Evolutionary conservation across 2,113 vertebrate species (phyloP).

Genomic region (Coturnix japonica): DNA sequence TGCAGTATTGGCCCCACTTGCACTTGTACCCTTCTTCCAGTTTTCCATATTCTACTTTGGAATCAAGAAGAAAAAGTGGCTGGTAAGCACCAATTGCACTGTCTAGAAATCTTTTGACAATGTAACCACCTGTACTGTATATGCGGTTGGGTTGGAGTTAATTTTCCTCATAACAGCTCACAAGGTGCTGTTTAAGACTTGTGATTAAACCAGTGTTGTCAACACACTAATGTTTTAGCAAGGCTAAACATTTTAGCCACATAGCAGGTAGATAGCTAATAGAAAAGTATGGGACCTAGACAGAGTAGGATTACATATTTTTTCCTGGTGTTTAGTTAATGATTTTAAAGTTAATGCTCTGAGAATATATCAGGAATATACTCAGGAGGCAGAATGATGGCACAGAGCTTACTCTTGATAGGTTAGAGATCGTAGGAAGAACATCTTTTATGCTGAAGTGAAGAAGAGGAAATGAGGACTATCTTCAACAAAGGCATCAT

Average conservation of each 20-base stretch:
- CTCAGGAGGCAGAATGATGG: neutral
- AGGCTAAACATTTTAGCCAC: neutral
- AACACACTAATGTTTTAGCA: neutral
- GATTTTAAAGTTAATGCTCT: neutral
- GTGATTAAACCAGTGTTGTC: neutral
- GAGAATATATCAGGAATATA: neutral
- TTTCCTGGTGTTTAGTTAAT: neutral
- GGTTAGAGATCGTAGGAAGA: neutral
- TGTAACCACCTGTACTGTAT: neutral
- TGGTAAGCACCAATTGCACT: conserved; percentile 39
- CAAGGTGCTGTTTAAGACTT: neutral
- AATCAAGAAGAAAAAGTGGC: conserved; percentile 62
- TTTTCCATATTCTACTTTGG: conserved; percentile 12
- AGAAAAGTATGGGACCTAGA: neutral
- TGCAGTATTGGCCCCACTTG: conserved; percentile 58
- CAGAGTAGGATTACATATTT: too few relatives aligned
- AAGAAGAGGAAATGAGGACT: neutral
- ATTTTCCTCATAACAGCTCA: neutral
- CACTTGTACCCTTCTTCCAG: conserved; percentile 43
- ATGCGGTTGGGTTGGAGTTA: neutral
- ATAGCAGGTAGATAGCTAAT: neutral
- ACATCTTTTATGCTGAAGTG: neutral
- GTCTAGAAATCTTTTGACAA: neutral
- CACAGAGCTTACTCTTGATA: neutral
- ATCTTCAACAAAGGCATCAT: neutral